Percentiles rank a stretch among this genome's conserved stretches.
phyloP scores from a whole-genome alignment of 2,113 vertebrate species.

The Microcebus lehilahytsara region DNA sequence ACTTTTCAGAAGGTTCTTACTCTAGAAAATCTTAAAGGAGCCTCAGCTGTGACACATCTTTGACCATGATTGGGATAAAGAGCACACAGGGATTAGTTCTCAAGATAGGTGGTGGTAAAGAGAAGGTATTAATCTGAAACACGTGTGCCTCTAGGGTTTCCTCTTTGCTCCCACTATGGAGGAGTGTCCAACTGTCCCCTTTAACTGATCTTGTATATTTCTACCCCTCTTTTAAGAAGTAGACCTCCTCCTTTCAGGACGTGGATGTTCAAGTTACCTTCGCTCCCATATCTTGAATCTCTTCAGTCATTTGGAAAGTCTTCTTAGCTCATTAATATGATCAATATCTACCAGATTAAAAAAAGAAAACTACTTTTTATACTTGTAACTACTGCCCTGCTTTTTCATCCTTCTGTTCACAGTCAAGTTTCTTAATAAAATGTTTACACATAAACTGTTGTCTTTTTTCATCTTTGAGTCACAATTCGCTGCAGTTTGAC shows the following conservation, averaged over 20 bases:
- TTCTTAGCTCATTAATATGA: neutral
- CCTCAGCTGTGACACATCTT: neutral
- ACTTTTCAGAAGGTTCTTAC: neutral
- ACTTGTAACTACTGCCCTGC: neutral
- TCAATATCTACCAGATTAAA: neutral
- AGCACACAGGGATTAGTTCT: neutral
- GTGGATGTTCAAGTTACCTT: too few species aligned
- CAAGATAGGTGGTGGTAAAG: rapidly evolving
- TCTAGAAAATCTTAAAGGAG: neutral
- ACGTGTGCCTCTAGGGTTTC: rapidly evolving
- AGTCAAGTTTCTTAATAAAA: neutral
- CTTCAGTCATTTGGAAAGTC: neutral
- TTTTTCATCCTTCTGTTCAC: neutral
- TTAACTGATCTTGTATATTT: too few species aligned
- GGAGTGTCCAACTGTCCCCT: neutral
- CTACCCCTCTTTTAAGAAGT: neutral
- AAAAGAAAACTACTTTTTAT: neutral
- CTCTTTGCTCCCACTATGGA: neutral
- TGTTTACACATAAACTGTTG: neutral
- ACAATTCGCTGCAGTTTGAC: neutral
- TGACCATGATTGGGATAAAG: neutral
- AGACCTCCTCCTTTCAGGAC: neutral
- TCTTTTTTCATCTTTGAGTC: neutral
- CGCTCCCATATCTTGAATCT: neutral
- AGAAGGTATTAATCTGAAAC: neutral